phyloP scores from a whole-genome alignment of 2,888 invertebrate species.

The Balanococcus diminutus region DNA sequence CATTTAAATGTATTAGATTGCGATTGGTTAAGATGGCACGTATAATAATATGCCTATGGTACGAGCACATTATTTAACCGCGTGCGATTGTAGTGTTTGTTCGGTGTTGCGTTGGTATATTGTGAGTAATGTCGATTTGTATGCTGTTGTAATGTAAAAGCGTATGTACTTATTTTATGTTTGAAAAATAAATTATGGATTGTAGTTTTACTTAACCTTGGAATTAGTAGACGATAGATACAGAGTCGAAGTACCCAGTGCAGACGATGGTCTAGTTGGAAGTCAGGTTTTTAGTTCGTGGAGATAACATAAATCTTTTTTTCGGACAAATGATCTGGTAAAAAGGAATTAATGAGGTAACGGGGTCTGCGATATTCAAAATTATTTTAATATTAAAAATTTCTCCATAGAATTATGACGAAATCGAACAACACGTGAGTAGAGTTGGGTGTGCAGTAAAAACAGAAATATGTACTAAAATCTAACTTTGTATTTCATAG shows the following conservation, averaged over 20 bases:
- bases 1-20: not conserved
- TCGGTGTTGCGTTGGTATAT: not conserved
- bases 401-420: no score
- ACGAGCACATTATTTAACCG: not conserved
- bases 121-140: conserved; percentile 4
- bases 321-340: not conserved
- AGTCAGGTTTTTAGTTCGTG: not conserved
- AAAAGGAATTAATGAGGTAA: not conserved
- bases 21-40: conserved; percentile 2
- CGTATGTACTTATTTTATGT: not conserved
- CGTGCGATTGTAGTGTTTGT: not conserved
- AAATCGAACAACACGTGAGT: no score
- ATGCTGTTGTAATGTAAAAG: conserved; percentile 25
- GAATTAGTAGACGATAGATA: not conserved
- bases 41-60: not conserved
- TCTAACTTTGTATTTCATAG: no score
- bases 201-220: not conserved
- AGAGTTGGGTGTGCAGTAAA: no score
- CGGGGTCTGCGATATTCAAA: not conserved
- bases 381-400: not conserved
- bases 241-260: not conserved
- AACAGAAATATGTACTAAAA: no score
- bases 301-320: conserved; percentile 5
- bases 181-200: conserved; percentile 9
- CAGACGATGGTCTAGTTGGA: not conserved